A percentile compares a stretch with the other conserved stretches of the same genome.
phyloP scores from a whole-genome alignment of 2,888 invertebrate genomes.

The Eucera pruinosa region DNA sequence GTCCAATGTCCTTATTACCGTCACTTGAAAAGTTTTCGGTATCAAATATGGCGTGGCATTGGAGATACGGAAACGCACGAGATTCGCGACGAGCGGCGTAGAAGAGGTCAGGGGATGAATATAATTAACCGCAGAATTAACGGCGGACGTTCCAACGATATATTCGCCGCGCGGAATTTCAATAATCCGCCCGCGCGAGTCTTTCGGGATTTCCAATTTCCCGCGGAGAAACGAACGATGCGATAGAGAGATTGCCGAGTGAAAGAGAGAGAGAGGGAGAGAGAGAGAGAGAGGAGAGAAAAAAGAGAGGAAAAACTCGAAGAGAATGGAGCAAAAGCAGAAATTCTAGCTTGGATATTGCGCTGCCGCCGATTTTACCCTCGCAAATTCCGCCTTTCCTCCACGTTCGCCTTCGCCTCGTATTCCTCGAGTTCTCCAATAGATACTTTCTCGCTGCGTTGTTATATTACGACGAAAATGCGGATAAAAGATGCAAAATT shows the following conservation, averaged over 20 bases:
- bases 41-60: too few relatives aligned
- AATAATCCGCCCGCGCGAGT: slow-evolving; percentile 37
- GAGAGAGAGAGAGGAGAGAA: not conserved
- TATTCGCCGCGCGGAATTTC: slow-evolving; percentile 37
- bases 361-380: slow-evolving; percentile 19
- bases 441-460: not conserved
- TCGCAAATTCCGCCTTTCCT: slow-evolving; percentile 4
- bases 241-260: slow-evolving; percentile 2
- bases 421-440: not conserved
- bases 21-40: too few relatives aligned
- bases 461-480: not conserved
- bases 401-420: not conserved
- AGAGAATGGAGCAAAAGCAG: not conserved
- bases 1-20: too few relatives aligned
- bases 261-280: not conserved
- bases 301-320: not conserved
- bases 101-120: not conserved
- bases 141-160: not conserved
- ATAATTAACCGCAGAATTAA: slow-evolving; percentile 31
- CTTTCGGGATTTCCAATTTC: slow-evolving; percentile 39
- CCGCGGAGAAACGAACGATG: not conserved
- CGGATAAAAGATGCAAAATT: too few relatives aligned
- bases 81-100: too few relatives aligned
- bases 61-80: too few relatives aligned
- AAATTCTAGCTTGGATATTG: slow-evolving; percentile 40